Percentiles rank a stretch among this genome's conserved stretches.
Evolutionary conservation across 2,113 vertebrate genomes (phyloP).

Genomic region (Pampusana beccarii): DNA sequence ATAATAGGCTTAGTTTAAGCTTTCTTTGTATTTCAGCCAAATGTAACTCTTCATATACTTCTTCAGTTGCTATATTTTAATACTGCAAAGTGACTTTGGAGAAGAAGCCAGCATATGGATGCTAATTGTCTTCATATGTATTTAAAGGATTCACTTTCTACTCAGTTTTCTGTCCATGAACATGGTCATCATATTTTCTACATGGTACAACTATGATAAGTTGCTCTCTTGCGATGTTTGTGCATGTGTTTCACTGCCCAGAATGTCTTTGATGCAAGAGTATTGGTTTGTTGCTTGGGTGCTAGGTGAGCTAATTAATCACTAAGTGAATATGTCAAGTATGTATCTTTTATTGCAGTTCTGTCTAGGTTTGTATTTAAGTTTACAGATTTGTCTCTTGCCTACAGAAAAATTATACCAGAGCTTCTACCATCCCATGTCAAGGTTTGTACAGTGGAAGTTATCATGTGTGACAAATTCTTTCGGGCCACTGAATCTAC

Average conservation of each 20-base stretch:
- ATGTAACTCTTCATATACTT: neutral
- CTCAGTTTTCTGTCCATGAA: neutral
- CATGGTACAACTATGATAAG: neutral
- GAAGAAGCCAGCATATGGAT: neutral
- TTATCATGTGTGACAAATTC: neutral
- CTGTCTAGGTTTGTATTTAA: neutral
- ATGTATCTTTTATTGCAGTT: neutral
- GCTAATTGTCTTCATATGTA: neutral
- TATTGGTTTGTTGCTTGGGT: neutral
- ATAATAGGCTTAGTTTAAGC: neutral
- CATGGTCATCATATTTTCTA: neutral
- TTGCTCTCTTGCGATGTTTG: neutral
- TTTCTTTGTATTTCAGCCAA: conserved; percentile 16
- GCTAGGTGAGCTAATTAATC: neutral
- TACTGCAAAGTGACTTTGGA: neutral
- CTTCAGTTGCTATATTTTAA: neutral
- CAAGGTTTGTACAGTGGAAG: neutral
- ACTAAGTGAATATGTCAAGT: neutral
- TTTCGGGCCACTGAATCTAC: neutral
- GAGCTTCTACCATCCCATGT: neutral
- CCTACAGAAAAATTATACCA: neutral
- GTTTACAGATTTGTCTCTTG: neutral
- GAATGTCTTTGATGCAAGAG: neutral
- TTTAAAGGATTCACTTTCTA: neutral
- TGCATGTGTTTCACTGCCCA: neutral